Percentiles rank a stretch among this genome's conserved stretches.
Evolutionary conservation across 2,888 invertebrate species (phyloP).

Genomic region (Drosophila meridionalis): DNA sequence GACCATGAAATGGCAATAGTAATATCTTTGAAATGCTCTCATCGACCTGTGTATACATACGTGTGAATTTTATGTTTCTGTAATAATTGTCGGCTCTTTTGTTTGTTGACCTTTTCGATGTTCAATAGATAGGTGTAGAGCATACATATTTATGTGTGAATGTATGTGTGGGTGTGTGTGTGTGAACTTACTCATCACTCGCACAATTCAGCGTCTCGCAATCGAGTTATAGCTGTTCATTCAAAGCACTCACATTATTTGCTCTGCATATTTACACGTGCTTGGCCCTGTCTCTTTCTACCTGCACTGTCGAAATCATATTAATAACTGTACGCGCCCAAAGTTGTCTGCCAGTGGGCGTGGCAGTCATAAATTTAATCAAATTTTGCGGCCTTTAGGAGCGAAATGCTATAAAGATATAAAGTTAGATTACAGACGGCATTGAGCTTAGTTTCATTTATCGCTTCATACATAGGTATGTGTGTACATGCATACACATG

Average conservation of each 20-base stretch:
- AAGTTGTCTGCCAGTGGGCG: not conserved
- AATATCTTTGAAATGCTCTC: conserved; percentile 49
- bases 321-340: conserved; percentile 7
- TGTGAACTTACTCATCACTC: conserved; percentile 15
- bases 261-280: conserved; percentile 66
- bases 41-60: conserved; percentile 42
- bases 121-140: conserved; percentile 44
- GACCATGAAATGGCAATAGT: conserved; percentile 73
- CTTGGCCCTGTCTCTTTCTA: conserved; percentile 26
- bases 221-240: conserved; percentile 41
- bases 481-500: not conserved
- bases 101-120: conserved; percentile 71
- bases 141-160: conserved; percentile 5
- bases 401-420: conserved; percentile 46
- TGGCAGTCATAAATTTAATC: conserved; percentile 47
- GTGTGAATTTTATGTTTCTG: conserved; percentile 59
- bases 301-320: conserved; percentile 39
- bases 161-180: not conserved
- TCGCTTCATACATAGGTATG: not conserved
- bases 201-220: conserved; percentile 28
- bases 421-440: conserved; percentile 53
- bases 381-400: conserved; percentile 29
- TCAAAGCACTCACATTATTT: conserved; percentile 49
- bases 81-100: conserved; percentile 56
- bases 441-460: conserved; percentile 46